These are phyloP conservation scores for Pseudococcus longispinus DNA, from an alignment of 2,888 invertebrate species.

Conservation along the genomic window DNA sequence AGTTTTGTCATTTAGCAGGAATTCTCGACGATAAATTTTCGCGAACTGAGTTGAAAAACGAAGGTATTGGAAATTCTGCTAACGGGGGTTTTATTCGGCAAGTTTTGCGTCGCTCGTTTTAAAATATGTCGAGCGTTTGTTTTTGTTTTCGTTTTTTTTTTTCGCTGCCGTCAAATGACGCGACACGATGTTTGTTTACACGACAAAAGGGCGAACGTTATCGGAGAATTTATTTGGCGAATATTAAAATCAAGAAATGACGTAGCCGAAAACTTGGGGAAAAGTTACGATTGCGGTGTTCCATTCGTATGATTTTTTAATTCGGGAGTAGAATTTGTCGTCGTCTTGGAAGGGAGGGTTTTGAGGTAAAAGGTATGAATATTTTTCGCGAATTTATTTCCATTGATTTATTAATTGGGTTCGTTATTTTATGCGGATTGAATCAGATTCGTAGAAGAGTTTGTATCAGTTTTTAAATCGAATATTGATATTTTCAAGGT, in stretches of 20 bases:
- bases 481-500: no score
- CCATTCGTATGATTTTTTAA: not conserved
- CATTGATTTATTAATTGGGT: no score
- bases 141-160: not conserved
- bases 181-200: not conserved
- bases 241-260: not conserved
- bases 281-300: not conserved
- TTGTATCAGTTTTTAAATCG: no score
- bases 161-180: not conserved
- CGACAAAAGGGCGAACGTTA: not conserved
- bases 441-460: no score
- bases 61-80: not conserved
- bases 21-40: not conserved
- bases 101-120: not conserved
- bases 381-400: no score
- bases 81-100: not conserved
- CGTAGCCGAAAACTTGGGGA: not conserved
- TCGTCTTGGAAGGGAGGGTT: no score
- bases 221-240: not conserved
- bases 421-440: no score
- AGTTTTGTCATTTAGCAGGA: not conserved
- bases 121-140: not conserved
- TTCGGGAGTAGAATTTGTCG: not conserved
- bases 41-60: not conserved
- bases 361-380: no score